These are phyloP conservation scores for Agrilus biguttatus DNA, from an alignment of 2,888 invertebrate genomes.

Conservation along the genomic window DNA sequence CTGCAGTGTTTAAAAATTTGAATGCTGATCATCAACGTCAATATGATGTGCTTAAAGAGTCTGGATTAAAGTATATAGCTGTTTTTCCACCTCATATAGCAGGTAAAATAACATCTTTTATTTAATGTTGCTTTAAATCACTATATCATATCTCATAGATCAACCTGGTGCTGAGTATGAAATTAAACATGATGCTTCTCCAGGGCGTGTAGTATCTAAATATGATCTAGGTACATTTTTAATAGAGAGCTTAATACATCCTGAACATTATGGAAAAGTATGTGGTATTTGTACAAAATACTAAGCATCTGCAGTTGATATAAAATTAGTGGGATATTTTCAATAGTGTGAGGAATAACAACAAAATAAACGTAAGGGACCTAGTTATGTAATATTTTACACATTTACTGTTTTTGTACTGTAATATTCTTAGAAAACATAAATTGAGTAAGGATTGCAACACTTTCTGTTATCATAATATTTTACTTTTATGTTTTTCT, in stretches of 20 bases:
- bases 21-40: slow-evolving; percentile 69
- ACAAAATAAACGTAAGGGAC: neutral
- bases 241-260: slow-evolving; percentile 51
- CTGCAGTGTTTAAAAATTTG: slow-evolving; percentile 53
- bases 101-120: slow-evolving; percentile 28
- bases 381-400: neutral
- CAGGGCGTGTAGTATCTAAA: slow-evolving; percentile 60
- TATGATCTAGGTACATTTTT: slow-evolving; percentile 64
- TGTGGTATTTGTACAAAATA: slow-evolving; percentile 44
- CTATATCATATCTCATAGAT: slow-evolving; percentile 34
- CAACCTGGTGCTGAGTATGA: slow-evolving; percentile 46
- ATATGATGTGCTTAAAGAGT: slow-evolving; percentile 51
- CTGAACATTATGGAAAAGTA: slow-evolving; percentile 52
- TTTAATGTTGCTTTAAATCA: slow-evolving; percentile 1
- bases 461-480: no score
- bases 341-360: neutral
- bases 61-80: slow-evolving; percentile 58
- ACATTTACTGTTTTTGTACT: neutral
- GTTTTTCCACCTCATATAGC: slow-evolving; percentile 72
- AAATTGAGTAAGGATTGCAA: neutral
- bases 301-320: neutral
- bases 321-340: neutral
- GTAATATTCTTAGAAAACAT: neutral
- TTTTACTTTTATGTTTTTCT: no score
- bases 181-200: slow-evolving; percentile 46